Percentiles rank a stretch among this genome's conserved stretches.
phyloP scores from a whole-genome alignment of 2,113 vertebrate genomes.

The Notothenia rossii region DNA sequence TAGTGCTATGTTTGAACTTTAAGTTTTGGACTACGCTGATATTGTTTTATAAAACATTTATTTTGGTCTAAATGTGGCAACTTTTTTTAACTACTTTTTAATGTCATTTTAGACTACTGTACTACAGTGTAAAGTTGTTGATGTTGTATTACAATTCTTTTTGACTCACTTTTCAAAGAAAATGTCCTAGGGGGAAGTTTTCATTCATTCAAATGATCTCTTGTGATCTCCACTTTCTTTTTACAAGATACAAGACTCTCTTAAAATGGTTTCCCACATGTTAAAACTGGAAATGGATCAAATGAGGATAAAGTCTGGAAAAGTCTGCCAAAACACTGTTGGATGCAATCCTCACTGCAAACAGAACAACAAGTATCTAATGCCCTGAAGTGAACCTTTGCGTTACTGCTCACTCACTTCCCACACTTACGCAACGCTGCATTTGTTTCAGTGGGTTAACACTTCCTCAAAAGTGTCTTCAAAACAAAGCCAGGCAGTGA shows the following conservation, averaged over 20 bases:
- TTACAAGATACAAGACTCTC: background rate
- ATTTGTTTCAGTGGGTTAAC: constrained; percentile 22
- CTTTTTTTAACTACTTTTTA: background rate
- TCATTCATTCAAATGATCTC: background rate
- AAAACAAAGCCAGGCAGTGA: background rate
- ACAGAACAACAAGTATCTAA: constrained; percentile 26
- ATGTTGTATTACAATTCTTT: background rate
- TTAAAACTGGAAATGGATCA: background rate
- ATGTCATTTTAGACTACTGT: background rate
- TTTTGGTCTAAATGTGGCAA: background rate
- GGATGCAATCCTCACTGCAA: constrained; percentile 20
- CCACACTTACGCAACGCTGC: background rate
- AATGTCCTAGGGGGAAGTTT: background rate
- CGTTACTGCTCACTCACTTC: background rate
- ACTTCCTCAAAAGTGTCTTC: constrained; percentile 12
- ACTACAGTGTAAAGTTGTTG: background rate
- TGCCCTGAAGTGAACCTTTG: background rate
- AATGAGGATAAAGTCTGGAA: background rate
- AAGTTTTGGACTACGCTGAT: background rate
- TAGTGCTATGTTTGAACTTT: too few species aligned
- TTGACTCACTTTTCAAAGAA: background rate
- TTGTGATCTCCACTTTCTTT: background rate
- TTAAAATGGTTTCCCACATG: background rate
- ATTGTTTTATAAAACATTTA: too few species aligned
- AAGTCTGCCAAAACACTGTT: background rate